Base-by-base conservation (phyloP, 1,140 invertebrate species). In the Nasonia vitripennis region DNA sequence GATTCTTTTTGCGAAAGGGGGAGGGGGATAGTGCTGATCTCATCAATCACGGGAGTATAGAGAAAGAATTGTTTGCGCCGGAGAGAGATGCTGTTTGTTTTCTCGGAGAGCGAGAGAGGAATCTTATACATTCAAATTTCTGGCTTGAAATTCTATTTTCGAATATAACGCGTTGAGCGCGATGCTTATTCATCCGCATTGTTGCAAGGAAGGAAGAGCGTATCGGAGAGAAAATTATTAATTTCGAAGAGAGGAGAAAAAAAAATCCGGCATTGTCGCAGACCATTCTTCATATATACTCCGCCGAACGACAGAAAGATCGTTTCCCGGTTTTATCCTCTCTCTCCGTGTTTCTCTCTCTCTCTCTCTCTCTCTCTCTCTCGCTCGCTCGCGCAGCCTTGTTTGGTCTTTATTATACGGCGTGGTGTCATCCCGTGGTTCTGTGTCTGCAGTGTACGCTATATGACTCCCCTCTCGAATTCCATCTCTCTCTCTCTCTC, bases 341-440 rank as follows among this genome's bases (percentile, higher is more conserved):
- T 62, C 20, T 20, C 20, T n/a, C 55, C 2, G 0, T 5, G 3
- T 62, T 2, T 20, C 20, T n/a, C 20, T 62, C 48, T 51, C 48
- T 17, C 48, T 12, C 14, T 27, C 20, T 68, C 17, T 68, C n/a
- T 68, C 20, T 68, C 10, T 17, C 12, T 12, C 12, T 51, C 55
- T 62, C 55, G 2, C 6, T n/a, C 20, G 31, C 17, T 34, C 31
- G 34, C 12, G 9, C 68, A 34, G 68, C 27, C 68, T 71, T 71
- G 27, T 71, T 71, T 71, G 68, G 68, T 71, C 68, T 71, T 27
- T 71, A 71, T 71, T 20, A 71, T 71, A 71, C 23, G 9, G 20
- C 55, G 55, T 62, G 55, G 55, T 62, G 55, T 62, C 20, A 62
- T n/a, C 20, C 55, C 20, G 55, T 20, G 55, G 20, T 4, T n/a